Evolutionary conservation across 2,797 vertebrate genomes (phyloP).

Genomic region (Choloepus didactylus): DNA sequence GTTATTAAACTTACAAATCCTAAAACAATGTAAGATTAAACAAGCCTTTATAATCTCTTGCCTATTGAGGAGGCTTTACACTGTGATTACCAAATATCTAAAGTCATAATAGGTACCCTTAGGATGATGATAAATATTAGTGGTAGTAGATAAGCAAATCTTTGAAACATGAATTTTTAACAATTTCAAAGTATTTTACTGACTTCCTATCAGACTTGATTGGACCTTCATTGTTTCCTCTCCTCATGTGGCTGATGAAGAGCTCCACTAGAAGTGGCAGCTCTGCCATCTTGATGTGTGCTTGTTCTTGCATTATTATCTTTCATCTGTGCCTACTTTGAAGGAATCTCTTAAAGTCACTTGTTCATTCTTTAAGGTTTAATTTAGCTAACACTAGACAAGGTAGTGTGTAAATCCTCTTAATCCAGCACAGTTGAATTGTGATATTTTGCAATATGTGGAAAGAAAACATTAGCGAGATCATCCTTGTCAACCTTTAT

Average conservation of each 20-base stretch:
- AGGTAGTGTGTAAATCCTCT: not conserved
- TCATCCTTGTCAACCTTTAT: not conserved
- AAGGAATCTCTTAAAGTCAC: not conserved
- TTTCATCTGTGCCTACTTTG: not conserved
- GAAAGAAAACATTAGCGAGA: not conserved
- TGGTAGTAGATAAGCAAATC: not conserved
- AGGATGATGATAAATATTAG: not conserved
- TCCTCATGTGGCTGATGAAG: too few relatives aligned
- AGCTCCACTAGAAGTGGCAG: not conserved
- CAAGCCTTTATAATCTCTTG: not conserved
- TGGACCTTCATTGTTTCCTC: too few relatives aligned
- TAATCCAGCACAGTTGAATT: not conserved
- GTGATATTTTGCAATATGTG: not conserved
- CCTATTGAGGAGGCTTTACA: not conserved
- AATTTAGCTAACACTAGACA: not conserved
- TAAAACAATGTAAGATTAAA: not conserved
- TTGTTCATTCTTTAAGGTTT: not conserved
- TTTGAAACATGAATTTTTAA: too few relatives aligned
- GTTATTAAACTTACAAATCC: not conserved
- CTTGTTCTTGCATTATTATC: not conserved
- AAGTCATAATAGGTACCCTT: not conserved
- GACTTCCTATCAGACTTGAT: too few relatives aligned
- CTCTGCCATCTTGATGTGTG: not conserved
- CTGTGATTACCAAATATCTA: not conserved
- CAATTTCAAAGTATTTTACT: not conserved